Evolutionary conservation across 2,797 vertebrate species (phyloP), one percentile per base, ranked within the genome.

Genomic region (Parauchenoglanis punctatus): DNA sequence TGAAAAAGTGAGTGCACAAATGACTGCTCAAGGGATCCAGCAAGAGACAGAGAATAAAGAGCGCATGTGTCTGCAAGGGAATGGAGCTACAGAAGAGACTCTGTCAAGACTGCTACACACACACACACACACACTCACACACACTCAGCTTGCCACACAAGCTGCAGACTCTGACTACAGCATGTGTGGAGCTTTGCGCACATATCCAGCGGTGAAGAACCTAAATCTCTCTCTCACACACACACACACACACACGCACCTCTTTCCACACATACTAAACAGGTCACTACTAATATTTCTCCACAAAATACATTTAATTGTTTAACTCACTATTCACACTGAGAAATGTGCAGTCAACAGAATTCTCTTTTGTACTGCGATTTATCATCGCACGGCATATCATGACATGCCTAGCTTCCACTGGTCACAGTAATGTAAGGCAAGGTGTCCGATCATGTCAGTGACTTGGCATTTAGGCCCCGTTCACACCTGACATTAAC

Each of bases 1-100:
- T 84, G 73, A 84, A 68, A 68, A 77, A 92, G 76, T 65, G 44
- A 81, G 67, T 63, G 75, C 96, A 95, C 75, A 83, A 85, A 73
- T 81, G 76, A 88, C 65, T 85, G 49, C 58, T 85, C 76, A 81
- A 87, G 82, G 67, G 67, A 81, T 88, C 63, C 75, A 80, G 87
- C 67, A n/a, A 75, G 40, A 83, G 46, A 63, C 46, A 40, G 75
- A 70, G 49, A 81, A 81, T 86, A 84, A 85, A 86, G 81, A 84
- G 35, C 1, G 7, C 70, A n/a, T 88, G 63, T 86, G 87, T 81
- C 49, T 76, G 70, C 68, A 54, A 44, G 70, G 85, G 61, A 88
- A 61, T 90, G 90, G 28, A 46, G 72, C 83, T 63, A 85, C 87
- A 85, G 75, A 88, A 46, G 83, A 88, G 82, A 70, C 65, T 76